These are phyloP conservation scores for Anguilla japonica DNA, from an alignment of 2,113 vertebrate species.

Conservation along the genomic window DNA sequence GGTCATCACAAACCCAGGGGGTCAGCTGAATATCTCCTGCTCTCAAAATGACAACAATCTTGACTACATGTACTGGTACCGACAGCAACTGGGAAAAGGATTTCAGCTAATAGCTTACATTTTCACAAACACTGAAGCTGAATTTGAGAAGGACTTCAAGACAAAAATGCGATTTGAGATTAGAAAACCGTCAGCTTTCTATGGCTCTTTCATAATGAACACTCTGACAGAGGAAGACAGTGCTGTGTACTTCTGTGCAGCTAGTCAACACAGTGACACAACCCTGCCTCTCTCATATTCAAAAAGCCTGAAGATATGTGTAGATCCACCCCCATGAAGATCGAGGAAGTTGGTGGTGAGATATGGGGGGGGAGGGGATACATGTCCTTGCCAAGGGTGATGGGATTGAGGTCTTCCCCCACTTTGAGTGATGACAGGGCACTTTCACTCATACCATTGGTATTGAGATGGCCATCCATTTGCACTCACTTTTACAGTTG, in stretches of 20 bases:
- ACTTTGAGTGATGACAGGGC: no score
- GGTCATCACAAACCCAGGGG: not conserved
- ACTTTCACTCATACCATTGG: no score
- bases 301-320: not conserved
- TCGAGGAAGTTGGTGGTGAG: not conserved
- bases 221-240: not conserved
- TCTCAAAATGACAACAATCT: constrained; percentile 15
- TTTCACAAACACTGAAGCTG: not conserved
- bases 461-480: no score
- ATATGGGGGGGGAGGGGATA: not conserved
- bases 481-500: no score
- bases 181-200: not conserved
- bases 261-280: constrained; percentile 18
- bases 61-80: constrained; percentile 19
- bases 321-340: not conserved
- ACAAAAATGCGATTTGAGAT: not conserved
- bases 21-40: constrained; percentile 9
- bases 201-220: constrained; percentile 12
- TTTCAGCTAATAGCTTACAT: constrained; percentile 9
- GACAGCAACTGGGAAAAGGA: not conserved
- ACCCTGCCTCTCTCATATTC: not conserved
- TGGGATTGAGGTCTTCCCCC: no score
- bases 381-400: no score
- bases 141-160: constrained; percentile 13
- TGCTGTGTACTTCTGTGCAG: constrained; percentile 20